These are phyloP conservation scores for Spea bombifrons DNA, from an alignment of 2,113 vertebrate genomes.

Conservation along the genomic window DNA sequence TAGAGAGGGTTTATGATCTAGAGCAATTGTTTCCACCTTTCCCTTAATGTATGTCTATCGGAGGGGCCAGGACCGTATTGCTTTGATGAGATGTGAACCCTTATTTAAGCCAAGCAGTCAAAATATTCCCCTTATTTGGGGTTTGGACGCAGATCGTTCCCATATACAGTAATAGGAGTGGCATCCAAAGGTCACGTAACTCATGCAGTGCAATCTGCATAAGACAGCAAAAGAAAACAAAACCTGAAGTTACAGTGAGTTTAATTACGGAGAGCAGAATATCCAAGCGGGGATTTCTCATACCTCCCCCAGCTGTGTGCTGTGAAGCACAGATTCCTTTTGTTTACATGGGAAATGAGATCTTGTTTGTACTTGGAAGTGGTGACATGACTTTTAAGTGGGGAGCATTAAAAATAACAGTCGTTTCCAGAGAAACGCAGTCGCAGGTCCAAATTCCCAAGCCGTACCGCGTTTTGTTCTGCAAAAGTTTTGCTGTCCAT, in stretches of 20 bases:
- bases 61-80: no score
- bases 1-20: no score
- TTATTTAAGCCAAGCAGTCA: no score
- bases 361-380: slow-evolving; percentile 22
- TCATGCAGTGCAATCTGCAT: slow-evolving; percentile 25
- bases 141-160: slow-evolving; percentile 6
- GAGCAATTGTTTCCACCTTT: no score
- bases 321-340: slow-evolving; percentile 12
- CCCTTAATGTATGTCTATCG: no score
- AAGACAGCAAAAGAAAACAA: not conserved
- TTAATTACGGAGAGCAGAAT: not conserved
- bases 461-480: not conserved
- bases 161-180: slow-evolving; percentile 36
- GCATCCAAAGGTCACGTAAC: slow-evolving; percentile 21
- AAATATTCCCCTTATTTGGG: slow-evolving; percentile 24
- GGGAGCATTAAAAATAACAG: slow-evolving; percentile 13
- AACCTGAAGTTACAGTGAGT: not conserved
- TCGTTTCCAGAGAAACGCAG: not conserved
- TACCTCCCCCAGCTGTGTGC: slow-evolving; percentile 7
- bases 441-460: not conserved
- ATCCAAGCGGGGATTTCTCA: slow-evolving; percentile 11
- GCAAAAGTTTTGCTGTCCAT: not conserved
- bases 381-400: slow-evolving; percentile 1
- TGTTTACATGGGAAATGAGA: slow-evolving; percentile 28
- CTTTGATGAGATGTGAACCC: no score